Percentiles rank a stretch among this genome's conserved stretches.
Evolutionary conservation across 2,113 vertebrate species (phyloP).

Genomic region (Tympanuchus pallidicinctus): DNA sequence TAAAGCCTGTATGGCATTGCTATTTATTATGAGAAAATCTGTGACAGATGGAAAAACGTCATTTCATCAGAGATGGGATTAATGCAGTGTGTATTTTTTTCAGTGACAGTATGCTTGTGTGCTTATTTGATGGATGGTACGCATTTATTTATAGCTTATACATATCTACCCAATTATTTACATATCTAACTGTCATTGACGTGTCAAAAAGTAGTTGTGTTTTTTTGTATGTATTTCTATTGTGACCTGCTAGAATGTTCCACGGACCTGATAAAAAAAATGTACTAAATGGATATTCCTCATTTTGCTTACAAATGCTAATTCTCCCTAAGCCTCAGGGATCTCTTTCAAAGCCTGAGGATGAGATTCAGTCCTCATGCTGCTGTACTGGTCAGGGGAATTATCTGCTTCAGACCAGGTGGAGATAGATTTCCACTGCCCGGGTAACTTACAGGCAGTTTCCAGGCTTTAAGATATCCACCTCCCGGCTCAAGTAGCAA

Average conservation of each 20-base stretch:
- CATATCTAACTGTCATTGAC: not conserved
- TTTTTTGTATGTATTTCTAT: not conserved
- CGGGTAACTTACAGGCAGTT: not conserved
- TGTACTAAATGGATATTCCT: not conserved
- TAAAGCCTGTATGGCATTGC: not conserved
- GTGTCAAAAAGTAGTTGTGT: not conserved
- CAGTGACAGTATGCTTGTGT: not conserved
- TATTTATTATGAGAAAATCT: constrained; percentile 20
- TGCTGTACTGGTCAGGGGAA: not conserved
- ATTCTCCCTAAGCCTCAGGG: not conserved
- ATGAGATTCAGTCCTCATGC: not conserved
- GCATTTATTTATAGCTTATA: constrained; percentile 37
- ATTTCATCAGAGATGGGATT: constrained; percentile 26
- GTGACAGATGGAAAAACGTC: constrained; percentile 14
- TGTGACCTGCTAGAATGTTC: not conserved
- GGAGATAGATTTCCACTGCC: not conserved
- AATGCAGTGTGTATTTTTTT: constrained; percentile 40
- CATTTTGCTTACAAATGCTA: not conserved
- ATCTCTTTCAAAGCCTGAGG: not conserved
- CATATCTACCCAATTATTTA: constrained; percentile 9
- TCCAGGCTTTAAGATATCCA: not conserved
- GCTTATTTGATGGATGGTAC: constrained; percentile 9
- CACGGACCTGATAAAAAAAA: not conserved
- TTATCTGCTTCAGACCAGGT: not conserved
- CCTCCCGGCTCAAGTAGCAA: not conserved